Base-by-base conservation (phyloP, 2,888 invertebrate species). In the Drosophila monieri region DNA sequence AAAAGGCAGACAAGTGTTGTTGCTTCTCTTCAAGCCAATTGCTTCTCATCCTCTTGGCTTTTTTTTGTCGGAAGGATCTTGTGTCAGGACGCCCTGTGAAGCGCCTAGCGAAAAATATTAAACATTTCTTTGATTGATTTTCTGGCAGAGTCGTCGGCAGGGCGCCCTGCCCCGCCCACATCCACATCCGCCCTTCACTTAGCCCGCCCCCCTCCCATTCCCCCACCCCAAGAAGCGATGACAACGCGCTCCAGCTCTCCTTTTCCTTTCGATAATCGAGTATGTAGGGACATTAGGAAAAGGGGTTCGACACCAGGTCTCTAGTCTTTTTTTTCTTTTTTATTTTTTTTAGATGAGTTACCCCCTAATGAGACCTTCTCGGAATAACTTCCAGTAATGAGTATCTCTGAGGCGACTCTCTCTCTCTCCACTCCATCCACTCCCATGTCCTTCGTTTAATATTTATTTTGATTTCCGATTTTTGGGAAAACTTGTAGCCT, bases 121-220 rank as follows among this genome's bases (percentile, higher is more conserved):
- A 76, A 73, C 77, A 76, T 77, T 73, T 68, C 48, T 64, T 73
- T 76, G 75, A 76, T 76, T 76, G 75, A 76, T 76, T 76, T 77
- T 67, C 67, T 71, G 58, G 55, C 47, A 47, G 53, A 12, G 18
- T 18, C 18, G 35, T 35, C 35, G 35, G 15, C 35, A 41, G 49
- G 21, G 51, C 9, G 35, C 35, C 58, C 51, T 47, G 51, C 59
- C 67, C n/a, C n/a, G n/a, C n/a, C n/a, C n/a, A n/a, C n/a, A n/a
- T n/a, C n/a, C 32, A 12, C 69, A 9, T 37, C 15, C 37, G n/a
- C 37, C 55, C 35, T 6, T 5, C 14, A 14, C 27, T 27, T 27
- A 32, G 5, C 32, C 6, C 10, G 10, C 12, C 32, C 32, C 12
- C 10, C 9, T 6, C 25, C 27, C 6, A 8, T 1, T 15, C 27